phyloP scores from a whole-genome alignment of 2,888 invertebrate genomes.

The Antitype chi region DNA sequence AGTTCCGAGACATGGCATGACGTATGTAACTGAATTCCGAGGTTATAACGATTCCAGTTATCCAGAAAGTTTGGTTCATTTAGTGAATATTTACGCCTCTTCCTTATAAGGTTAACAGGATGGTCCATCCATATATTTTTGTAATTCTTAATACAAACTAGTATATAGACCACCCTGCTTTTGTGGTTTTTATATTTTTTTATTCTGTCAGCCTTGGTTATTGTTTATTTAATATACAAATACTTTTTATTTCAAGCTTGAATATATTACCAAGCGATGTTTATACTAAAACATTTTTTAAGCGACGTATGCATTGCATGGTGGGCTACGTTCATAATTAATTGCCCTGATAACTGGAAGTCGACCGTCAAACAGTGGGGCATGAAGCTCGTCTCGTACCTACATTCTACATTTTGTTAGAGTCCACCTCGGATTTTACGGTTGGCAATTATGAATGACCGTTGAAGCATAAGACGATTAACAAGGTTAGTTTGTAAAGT shows the following conservation, averaged over 20 bases:
- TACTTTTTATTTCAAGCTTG: not conserved
- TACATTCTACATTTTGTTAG: slow-evolving; percentile 12
- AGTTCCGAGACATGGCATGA: not conserved
- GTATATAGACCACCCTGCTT: not conserved
- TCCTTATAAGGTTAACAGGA: not conserved
- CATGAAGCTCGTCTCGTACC: not conserved
- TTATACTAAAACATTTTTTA: not conserved
- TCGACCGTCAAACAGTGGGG: not conserved
- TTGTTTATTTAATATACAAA: not conserved
- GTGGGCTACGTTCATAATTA: not conserved
- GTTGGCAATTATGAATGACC: slow-evolving; percentile 69
- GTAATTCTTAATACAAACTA: not conserved
- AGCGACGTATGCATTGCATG: no score
- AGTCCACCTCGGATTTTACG: slow-evolving; percentile 46
- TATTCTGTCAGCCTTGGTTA: not conserved
- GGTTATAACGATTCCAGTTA: not conserved
- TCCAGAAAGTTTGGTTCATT: not conserved
- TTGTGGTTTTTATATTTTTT: not conserved
- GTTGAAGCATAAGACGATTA: slow-evolving; percentile 76
- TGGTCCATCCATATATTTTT: not conserved
- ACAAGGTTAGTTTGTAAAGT: slow-evolving; percentile 79
- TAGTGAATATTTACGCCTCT: not conserved
- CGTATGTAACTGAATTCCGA: not conserved
- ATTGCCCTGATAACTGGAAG: not conserved
- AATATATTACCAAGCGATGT: not conserved